A percentile compares a stretch with the other conserved stretches of the same genome.
These are phyloP conservation scores for Poeciliopsis retropinna DNA, from an alignment of 2,113 vertebrate species.

Conservation along the genomic window DNA sequence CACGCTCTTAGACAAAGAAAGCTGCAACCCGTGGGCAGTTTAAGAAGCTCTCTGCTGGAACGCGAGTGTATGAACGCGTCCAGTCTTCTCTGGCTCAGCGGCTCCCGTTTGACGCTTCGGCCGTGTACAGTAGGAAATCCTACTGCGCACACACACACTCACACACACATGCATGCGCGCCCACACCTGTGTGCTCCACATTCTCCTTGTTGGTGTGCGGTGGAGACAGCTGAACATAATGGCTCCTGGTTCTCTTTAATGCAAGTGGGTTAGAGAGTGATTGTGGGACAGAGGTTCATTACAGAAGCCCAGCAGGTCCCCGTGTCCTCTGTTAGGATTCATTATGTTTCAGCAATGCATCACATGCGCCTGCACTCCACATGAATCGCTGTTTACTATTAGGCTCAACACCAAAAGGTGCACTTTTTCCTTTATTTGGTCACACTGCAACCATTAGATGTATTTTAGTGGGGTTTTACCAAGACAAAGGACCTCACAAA, in stretches of 20 bases:
- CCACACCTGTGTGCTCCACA: not conserved
- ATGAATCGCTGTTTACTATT: slow-evolving; percentile 19
- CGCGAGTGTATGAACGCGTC: slow-evolving; percentile 17
- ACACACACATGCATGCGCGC: too few relatives aligned
- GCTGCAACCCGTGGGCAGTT: slow-evolving; percentile 35
- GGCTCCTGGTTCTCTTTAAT: slow-evolving; percentile 80
- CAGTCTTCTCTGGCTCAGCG: slow-evolving; percentile 24
- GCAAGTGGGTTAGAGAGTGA: slow-evolving; percentile 82
- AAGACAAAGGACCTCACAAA: too few relatives aligned
- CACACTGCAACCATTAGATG: too few relatives aligned
- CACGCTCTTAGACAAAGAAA: slow-evolving; percentile 11
- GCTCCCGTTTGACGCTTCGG: slow-evolving; percentile 32
- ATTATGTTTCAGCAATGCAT: slow-evolving; percentile 61
- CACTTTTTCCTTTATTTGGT: too few relatives aligned
- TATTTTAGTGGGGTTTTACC: too few relatives aligned
- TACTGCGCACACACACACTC: not conserved
- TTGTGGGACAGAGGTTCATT: slow-evolving; percentile 79
- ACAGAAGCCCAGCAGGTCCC: slow-evolving; percentile 80
- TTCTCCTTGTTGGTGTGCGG: slow-evolving; percentile 26
- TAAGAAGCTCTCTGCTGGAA: slow-evolving; percentile 27
- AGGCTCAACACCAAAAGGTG: too few relatives aligned
- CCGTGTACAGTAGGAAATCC: slow-evolving; percentile 25
- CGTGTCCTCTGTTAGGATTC: slow-evolving; percentile 81
- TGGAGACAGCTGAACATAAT: slow-evolving; percentile 68
- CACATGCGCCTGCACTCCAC: slow-evolving; percentile 21